Base-by-base conservation (phyloP, 53 echinoderm and acorn worm genomes). In the Echinometra lucunter region DNA sequence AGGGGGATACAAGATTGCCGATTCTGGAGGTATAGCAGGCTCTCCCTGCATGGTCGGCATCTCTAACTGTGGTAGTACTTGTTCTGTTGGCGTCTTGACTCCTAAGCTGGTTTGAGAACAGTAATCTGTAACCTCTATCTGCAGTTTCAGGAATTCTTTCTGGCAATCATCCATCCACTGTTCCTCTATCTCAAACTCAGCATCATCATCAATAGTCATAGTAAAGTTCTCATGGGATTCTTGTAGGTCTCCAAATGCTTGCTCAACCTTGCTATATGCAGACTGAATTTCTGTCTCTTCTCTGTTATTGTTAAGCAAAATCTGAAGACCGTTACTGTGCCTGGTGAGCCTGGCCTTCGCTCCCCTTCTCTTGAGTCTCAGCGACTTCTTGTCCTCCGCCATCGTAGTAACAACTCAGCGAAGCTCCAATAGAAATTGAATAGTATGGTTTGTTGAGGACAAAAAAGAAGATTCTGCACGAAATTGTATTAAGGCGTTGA, bases 281-380 rank as follows among this genome's bases (percentile, higher is more conserved):
- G 3, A 6, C 21, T 92, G 47, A 11, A 92, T 13, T 49, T 92
- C 75, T 72, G 44, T 2, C 35, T 63, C 11, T 34, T 3, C 30
- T 28, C 90, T 32, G 35, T 63, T 37, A 3, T 34, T 37, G 35
- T 63, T 66, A 4, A 90, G 16, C 60, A 90, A 21, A 63, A 63
- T 58, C 72, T 91, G 69, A 16, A 91, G 44, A 6, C 25, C 69
- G 8, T 91, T 42, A 9, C 69, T 42, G 44, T 18, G 27, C 25
- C 91, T 66, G 75, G 92, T 74, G 27, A 92, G 30, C 78, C 56
- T 92, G n/a, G 92, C 92, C 78, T 92, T 92, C 47, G 92, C 92
- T 74, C 92, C 92, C 69, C 92, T 72, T n/a, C 92, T 40, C 75
- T 92, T 92, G 27, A 92, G 55, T 45, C 75, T 92, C 74, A 92